A percentile compares a stretch with the other conserved stretches of the same genome.
Evolutionary conservation across 2,888 invertebrate genomes (phyloP).

Genomic region (Torymus texanus): DNA sequence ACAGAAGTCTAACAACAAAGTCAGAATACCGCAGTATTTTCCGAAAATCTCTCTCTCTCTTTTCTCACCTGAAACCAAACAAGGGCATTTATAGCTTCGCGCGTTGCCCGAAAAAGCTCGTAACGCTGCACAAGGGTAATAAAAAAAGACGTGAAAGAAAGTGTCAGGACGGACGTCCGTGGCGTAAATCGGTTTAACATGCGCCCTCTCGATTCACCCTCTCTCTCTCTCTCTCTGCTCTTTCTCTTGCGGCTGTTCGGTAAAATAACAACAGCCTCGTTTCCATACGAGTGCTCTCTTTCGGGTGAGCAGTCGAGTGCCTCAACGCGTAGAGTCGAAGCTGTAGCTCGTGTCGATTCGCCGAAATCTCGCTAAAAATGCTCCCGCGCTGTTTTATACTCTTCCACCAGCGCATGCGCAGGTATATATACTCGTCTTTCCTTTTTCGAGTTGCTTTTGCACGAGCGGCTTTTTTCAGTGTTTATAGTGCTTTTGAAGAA

Average conservation of each 20-base stretch:
- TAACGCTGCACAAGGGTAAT: neutral
- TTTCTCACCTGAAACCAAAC: too few relatives aligned
- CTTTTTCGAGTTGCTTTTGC: too few relatives aligned
- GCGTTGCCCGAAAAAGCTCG: too few relatives aligned
- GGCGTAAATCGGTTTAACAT: slow-evolving; percentile 71
- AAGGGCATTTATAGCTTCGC: too few relatives aligned
- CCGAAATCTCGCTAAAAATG: slow-evolving; percentile 39
- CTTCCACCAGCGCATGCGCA: neutral
- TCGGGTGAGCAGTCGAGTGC: slow-evolving; percentile 5
- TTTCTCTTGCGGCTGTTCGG: slow-evolving; percentile 42
- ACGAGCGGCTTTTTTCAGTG: too few relatives aligned
- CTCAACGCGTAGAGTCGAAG: too few relatives aligned
- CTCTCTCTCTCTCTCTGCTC: slow-evolving; percentile 29
- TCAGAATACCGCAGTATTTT: too few relatives aligned
- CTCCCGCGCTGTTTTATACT: neutral
- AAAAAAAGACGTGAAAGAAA: slow-evolving; percentile 35
- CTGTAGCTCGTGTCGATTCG: neutral
- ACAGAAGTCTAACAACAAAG: too few relatives aligned
- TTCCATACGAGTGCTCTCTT: slow-evolving; percentile 55
- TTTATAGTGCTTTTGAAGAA: too few relatives aligned
- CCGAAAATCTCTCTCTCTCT: too few relatives aligned
- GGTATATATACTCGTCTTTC: too few relatives aligned
- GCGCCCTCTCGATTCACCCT: slow-evolving; percentile 15
- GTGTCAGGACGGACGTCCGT: slow-evolving; percentile 57
- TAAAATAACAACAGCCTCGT: slow-evolving; percentile 69